Base-by-base conservation (phyloP, 2,888 invertebrate genomes). In the Palloptera scutellata region DNA sequence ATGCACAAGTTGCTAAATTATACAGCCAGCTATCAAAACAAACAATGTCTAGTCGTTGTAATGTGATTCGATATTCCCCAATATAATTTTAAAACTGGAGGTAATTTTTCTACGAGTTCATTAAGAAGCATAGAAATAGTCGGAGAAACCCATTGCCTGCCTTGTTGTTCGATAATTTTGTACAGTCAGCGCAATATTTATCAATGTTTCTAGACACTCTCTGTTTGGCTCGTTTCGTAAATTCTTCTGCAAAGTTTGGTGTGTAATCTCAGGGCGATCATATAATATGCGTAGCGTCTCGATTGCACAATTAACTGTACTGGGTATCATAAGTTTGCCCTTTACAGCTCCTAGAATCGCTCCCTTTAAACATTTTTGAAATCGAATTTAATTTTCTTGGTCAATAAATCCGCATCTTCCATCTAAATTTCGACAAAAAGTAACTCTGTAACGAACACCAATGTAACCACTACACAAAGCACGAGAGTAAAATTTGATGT, bases 231-330 rank as follows among this genome's bases (percentile, higher is more conserved):
- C 11, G 8, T 52, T 41, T 11, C n/a, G 45, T 11, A 15, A 20
- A 9, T 52, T 61, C 0, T 9, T 8, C 51, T 61, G 61, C 40
- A 61, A 15, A 1, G 61, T 43, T 12, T 64, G 45, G 19, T 59
- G n/a, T n/a, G 67, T 65, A 11, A 66, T 43, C 10, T 70, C 61
- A 11, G 61, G 48, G 5, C 66, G 51, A 0, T 66, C 67, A 43
- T 61, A 64, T 12, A 68, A 55, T 68, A 70, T 70, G 41, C 58
- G 58, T 20, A 70, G 43, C 0, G 64, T 60, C 4, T 65, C 66
- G 6, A 70, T 62, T 13, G 61, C 62, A 15, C n/a, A 55, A 1
- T 58, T 58, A 8, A 64, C 51, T 9, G 64, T 67, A 1, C n/a
- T 53, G 2, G 69, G 67, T 8, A 64, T 43, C 61, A 61, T 61